phyloP scores from a whole-genome alignment of 1,140 invertebrate genomes.

The Euwallacea similis region DNA sequence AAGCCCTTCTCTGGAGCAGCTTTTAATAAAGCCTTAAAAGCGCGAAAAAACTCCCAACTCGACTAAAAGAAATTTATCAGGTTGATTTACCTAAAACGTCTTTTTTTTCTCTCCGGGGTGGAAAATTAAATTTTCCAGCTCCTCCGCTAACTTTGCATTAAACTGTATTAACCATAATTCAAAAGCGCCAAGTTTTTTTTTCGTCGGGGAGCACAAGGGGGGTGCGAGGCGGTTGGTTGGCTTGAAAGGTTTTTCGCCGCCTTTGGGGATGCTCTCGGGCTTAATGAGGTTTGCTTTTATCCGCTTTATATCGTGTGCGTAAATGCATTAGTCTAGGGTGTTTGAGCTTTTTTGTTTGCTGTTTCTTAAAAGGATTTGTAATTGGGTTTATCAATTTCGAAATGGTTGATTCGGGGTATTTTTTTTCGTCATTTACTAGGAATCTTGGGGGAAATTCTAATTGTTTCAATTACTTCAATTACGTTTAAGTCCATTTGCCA shows the following conservation, averaged over 20 bases:
- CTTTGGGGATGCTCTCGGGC: slow-evolving; percentile 8
- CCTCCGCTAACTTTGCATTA: slow-evolving; percentile 23
- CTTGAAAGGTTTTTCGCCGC: slow-evolving; percentile 5
- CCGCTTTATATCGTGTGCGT: slow-evolving; percentile 19
- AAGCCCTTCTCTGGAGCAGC: slow-evolving; percentile 4
- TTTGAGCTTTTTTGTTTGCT: background rate
- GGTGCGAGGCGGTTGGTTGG: background rate
- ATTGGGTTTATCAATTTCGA: too few relatives aligned
- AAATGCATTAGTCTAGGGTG: slow-evolving; percentile 15
- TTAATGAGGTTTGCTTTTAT: slow-evolving; percentile 17
- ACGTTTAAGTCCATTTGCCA: too few relatives aligned
- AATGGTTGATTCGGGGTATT: too few relatives aligned
- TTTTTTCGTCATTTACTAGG: too few relatives aligned
- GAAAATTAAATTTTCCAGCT: slow-evolving; percentile 26
- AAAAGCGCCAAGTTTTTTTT: slow-evolving; percentile 20
- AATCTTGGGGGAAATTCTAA: too few relatives aligned
- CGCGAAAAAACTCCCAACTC: background rate
- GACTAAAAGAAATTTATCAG: slow-evolving; percentile 9
- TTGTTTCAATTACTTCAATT: too few relatives aligned
- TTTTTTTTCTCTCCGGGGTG: background rate
- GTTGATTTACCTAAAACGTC: slow-evolving; percentile 3
- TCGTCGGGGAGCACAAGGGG: background rate
- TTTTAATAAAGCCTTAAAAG: slow-evolving; percentile 14
- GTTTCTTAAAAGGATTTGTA: background rate
- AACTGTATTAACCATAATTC: slow-evolving; percentile 30